Evolutionary conservation across 2,797 vertebrate species (phyloP).

Genomic region (Enteromius paludinosus): DNA sequence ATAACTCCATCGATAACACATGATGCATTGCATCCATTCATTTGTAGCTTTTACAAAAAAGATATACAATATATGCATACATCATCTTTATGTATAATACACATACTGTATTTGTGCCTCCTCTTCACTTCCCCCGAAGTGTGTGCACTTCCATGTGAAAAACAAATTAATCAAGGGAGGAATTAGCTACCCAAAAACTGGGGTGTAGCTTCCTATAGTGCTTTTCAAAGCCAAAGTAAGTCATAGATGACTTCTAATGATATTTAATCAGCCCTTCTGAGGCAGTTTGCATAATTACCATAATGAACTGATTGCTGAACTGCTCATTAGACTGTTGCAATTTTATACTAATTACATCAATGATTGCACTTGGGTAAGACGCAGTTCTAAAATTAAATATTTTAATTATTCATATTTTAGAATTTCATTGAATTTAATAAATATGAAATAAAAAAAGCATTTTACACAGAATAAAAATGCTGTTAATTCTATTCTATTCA

Average conservation of each 20-base stretch:
- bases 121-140: constrained; percentile 40
- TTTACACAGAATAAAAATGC: neutral
- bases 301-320: constrained; percentile 70
- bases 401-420: neutral
- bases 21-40: constrained; percentile 88
- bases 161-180: constrained; percentile 47
- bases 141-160: constrained; percentile 60
- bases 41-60: constrained; percentile 84
- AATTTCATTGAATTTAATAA: neutral
- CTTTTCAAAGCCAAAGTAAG: constrained; percentile 63
- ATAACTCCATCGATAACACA: constrained; percentile 78
- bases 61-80: constrained; percentile 80
- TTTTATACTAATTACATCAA: constrained; percentile 28
- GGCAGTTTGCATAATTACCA: constrained; percentile 80
- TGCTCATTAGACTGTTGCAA: constrained; percentile 22
- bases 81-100: constrained; percentile 76
- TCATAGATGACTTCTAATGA: constrained; percentile 68
- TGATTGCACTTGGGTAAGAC: neutral
- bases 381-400: neutral
- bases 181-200: constrained; percentile 66
- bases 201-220: constrained; percentile 16
- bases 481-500: neutral
- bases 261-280: constrained; percentile 80
- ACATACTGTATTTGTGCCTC: constrained; percentile 72
- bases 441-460: neutral